Percentiles rank a stretch among this genome's conserved stretches.
These are phyloP conservation scores for Zosterops lateralis DNA, from an alignment of 2,113 vertebrate species.

Conservation along the genomic window DNA sequence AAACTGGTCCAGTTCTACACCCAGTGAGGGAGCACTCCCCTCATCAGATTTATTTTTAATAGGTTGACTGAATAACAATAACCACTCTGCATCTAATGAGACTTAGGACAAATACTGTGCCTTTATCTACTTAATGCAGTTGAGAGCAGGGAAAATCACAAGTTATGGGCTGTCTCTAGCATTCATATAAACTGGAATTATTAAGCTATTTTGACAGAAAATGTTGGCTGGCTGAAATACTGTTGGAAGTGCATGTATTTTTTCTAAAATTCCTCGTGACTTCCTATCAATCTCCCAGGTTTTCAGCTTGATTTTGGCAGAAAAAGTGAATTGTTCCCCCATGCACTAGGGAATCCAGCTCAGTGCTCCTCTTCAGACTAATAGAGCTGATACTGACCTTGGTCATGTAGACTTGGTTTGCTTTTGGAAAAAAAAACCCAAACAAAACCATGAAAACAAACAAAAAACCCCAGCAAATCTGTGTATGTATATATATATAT, in stretches of 20 bases:
- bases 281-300: neutral
- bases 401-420: neutral
- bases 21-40: neutral
- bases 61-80: neutral
- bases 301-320: neutral
- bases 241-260: neutral
- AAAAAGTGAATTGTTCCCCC: neutral
- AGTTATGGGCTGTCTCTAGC: neutral
- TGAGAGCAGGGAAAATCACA: neutral
- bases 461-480: accelerated
- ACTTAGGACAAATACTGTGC: neutral
- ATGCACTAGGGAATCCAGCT: neutral
- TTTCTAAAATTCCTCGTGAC: neutral
- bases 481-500: accelerated
- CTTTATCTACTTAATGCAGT: neutral
- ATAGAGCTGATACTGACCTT: neutral
- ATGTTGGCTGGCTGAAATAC: neutral
- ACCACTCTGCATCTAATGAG: neutral
- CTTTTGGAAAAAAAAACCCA: neutral
- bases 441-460: neutral
- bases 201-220: neutral
- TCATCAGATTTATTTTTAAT: neutral
- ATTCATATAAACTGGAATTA: neutral
- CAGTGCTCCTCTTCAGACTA: neutral
- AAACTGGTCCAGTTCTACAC: neutral